A percentile compares a stretch with the other conserved stretches of the same genome.
These are phyloP conservation scores for Deilephila porcellus DNA, from an alignment of 2,888 invertebrate species.

Conservation along the genomic window DNA sequence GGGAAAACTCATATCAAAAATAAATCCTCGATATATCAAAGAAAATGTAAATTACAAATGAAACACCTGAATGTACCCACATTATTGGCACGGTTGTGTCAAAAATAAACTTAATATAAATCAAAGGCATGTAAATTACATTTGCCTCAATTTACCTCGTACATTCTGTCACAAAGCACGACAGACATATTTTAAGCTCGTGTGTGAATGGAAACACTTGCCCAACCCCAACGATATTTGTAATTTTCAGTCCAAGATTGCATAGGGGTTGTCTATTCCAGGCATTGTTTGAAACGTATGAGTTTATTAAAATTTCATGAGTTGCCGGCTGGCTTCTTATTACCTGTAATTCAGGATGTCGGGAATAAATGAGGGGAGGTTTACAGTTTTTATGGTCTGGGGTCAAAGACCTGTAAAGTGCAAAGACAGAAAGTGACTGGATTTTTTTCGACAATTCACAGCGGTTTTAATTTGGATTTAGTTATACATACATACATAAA, in stretches of 20 bases:
- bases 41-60: no score
- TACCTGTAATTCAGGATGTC: conserved; percentile 32
- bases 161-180: neutral
- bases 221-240: conserved; percentile 15
- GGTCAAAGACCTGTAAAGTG: neutral
- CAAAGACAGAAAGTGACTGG: neutral
- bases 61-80: no score
- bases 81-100: no score
- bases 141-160: neutral
- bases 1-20: no score
- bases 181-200: neutral
- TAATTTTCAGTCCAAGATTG: conserved; percentile 31
- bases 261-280: conserved; percentile 28
- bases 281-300: conserved; percentile 28
- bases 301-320: conserved; percentile 30
- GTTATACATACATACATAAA: no score
- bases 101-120: no score
- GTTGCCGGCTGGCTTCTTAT: conserved; percentile 27
- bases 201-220: neutral
- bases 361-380: conserved; percentile 19
- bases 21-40: no score
- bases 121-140: no score
- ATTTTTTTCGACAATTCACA: neutral
- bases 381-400: neutral
- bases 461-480: neutral